Base-by-base conservation (phyloP, 2,797 vertebrate genomes). In the Galaxias olidus region DNA sequence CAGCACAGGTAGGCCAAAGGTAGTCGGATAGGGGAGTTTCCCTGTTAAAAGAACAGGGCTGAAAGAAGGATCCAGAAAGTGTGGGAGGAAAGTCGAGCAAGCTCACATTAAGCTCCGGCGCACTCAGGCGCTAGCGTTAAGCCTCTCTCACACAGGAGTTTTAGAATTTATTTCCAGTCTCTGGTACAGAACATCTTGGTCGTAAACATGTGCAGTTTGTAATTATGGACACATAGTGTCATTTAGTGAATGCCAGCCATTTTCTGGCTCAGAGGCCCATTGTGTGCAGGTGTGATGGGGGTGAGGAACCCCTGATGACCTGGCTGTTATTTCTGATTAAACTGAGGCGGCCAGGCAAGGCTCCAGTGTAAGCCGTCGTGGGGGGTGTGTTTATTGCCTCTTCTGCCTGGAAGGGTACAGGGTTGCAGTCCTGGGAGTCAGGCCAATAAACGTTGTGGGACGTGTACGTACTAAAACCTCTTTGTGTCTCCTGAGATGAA, bases 331-430 rank as follows among this genome's bases (percentile, higher is more conserved):
- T 50, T 50, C 51, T 54, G 42, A 45, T 44, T 14, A 5, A 12
- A 17, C 15, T 50, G 59, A 74, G 72, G 64, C 66, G 10, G 57
- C 57, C 57, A 19, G 12, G 57, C 57, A 4, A 18, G 43, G 43
- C 8, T 20, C 57, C 57, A 59, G 43, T 59, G 10, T 59, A 46
- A 59, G 45, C 57, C 57, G 19, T 42, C 14, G 43, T 14, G 57
- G 10, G 18, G 52, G 61, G 47, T 48, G 48, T 46, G 78, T 87
- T 87, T 84, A 84, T 87, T 85, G 71, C 70, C 57, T 74, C 80
- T 82, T 18, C 74, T 72, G 58, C 19, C 65, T 84, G 76, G 82
- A 83, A 81, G 64, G 61, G 59, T 79, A 59, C 51, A 66, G 68
- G 74, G 71, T 61, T 83, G 62, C 63, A 75, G 41, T 74, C 73